Evolutionary conservation across 2,113 vertebrate genomes (phyloP).

Genomic region (Chlorocebus sabaeus): DNA sequence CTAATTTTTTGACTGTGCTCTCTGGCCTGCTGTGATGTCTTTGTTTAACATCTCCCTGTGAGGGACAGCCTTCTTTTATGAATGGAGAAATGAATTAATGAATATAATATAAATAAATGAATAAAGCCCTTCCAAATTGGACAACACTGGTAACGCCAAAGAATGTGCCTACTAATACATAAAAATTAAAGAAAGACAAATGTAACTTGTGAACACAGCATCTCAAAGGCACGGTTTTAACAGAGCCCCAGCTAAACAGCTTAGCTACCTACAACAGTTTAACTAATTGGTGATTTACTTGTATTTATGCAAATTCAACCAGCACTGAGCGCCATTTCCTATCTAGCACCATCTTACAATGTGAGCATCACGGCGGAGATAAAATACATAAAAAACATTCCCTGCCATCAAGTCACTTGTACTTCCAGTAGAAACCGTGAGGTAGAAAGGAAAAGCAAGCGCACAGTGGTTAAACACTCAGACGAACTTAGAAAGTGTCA

Average conservation of each 20-base stretch:
- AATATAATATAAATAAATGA: not conserved
- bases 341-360: not conserved
- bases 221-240: not conserved
- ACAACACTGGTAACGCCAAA: not conserved
- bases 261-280: not conserved
- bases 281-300: not conserved
- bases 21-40: rapidly evolving
- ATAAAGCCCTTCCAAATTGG: not conserved
- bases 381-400: not conserved
- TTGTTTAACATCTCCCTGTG: too few relatives aligned
- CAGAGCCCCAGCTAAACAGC: not conserved
- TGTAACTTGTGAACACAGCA: not conserved
- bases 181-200: not conserved
- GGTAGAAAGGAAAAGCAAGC: too few relatives aligned
- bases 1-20: too few relatives aligned
- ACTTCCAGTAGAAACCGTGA: not conserved
- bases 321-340: not conserved
- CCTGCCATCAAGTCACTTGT: rapidly evolving
- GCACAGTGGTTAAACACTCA: rapidly evolving
- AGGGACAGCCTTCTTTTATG: not conserved
- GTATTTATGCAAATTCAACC: not conserved
- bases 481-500: too few relatives aligned
- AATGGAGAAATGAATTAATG: not conserved
- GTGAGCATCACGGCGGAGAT: not conserved
- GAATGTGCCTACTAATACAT: not conserved